Base-by-base conservation (phyloP, 2,888 invertebrate species). In the Agrilus biguttatus region DNA sequence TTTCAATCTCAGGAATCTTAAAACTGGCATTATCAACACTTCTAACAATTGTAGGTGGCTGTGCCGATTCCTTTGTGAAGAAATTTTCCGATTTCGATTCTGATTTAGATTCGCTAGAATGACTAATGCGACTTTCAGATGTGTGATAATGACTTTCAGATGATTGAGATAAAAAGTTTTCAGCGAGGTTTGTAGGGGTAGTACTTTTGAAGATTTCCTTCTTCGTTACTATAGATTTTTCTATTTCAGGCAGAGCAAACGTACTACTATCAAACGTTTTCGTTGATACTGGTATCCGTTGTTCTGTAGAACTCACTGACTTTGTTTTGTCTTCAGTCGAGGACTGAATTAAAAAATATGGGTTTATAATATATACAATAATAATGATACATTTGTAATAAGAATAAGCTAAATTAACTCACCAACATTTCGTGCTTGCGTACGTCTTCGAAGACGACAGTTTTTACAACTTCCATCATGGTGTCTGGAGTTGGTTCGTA, bases 401-500 rank as follows among this genome's bases (percentile, higher is more conserved):
- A 4, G 3, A 28, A 10, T 10, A 10, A 10, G 12, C 14, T 23
- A 19, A 21, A 28, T 36, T 28, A 40, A 54, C 66, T 64, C 59
- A 68, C 68, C 61, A 67, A 50, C 40, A 65, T 65, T 58, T 66
- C 66, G 45, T 67, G 66, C 52, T 68, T 66, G 28, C 60, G 56
- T 2, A 69, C 59, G 49, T 75, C 74, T 58, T 79, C 78, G 53
- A 76, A 78, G 37, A 77, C 71, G 33, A 77, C 72, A 8, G 78
- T 78, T 62, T 78, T 78, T 33, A 78, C 76, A 38, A 77, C 74
- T 62, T 78, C 78, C 13, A 77, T 70, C 75, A 77, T 74, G 12
- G 77, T 75, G 49, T 78, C 78, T 1, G 78, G 78, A 5, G 78
- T 75, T 40, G 78, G 77, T 55, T 81, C 81, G 48, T 78, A 71